These are phyloP conservation scores for Tauraco hartlaubi DNA, from an alignment of 2,797 vertebrate species.

Conservation along the genomic window DNA sequence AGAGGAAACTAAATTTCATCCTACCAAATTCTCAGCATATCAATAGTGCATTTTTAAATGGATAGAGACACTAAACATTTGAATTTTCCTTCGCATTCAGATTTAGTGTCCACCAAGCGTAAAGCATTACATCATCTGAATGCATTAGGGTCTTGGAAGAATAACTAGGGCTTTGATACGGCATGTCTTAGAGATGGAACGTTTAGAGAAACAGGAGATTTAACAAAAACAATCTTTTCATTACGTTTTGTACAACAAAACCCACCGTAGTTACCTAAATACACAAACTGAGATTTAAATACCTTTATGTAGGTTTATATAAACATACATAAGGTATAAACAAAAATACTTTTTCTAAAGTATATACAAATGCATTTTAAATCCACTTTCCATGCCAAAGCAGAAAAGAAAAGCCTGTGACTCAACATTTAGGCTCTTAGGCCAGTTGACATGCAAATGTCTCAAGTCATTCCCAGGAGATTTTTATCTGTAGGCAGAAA, in stretches of 20 bases:
- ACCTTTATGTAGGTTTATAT: background rate
- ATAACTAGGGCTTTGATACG: background rate
- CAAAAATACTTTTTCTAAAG: background rate
- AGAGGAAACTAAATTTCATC: background rate
- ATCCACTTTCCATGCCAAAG: background rate
- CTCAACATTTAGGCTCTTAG: background rate
- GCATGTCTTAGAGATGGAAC: background rate
- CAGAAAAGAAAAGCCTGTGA: background rate
- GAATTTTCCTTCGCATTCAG: background rate
- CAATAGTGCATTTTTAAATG: background rate
- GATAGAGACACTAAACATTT: background rate
- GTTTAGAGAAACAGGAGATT: background rate
- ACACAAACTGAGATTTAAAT: background rate
- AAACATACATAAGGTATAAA: background rate
- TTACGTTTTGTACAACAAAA: background rate
- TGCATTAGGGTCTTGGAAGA: background rate
- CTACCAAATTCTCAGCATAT: background rate
- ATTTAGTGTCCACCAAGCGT: background rate
- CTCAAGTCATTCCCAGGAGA: background rate
- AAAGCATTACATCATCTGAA: background rate
- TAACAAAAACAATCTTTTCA: background rate
- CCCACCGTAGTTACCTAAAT: background rate
- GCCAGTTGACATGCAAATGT: background rate
- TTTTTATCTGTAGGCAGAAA: conserved; percentile 14
- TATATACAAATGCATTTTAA: background rate